Conservation (phyloP, 2,888 invertebrate species). For the Ctena decussata region DNA sequence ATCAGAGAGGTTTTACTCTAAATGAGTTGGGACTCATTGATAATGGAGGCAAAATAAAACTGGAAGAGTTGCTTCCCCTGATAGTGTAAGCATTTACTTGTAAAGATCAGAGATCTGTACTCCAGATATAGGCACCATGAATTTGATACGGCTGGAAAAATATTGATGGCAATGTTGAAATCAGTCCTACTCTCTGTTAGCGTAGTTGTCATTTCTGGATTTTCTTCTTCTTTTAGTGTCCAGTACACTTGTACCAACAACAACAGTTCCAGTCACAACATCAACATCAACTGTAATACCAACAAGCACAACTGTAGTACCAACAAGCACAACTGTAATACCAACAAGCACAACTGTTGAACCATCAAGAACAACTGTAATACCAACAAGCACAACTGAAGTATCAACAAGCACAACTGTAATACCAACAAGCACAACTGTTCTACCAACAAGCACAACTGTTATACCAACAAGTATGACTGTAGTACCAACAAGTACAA, state of each 20-base stretch:
- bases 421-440: neutral
- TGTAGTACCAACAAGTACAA: neutral
- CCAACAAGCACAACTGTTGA: neutral
- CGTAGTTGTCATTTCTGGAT: no score
- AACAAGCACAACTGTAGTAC: neutral
- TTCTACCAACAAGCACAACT: neutral
- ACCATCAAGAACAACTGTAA: neutral
- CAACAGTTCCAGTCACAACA: neutral
- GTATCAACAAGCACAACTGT: no score
- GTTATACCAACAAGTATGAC: neutral
- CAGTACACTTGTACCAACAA: neutral
- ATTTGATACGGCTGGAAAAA: no score
- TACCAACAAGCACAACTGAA: slow-evolving; percentile 1
- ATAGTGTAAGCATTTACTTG: no score
- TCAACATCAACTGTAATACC: neutral
- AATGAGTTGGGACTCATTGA: no score
- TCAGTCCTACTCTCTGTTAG: no score
- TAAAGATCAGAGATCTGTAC: no score
- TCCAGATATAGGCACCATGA: no score
- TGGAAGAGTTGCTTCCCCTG: no score
- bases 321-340: neutral
- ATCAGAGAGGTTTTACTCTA: no score
- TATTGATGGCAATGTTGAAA: no score
- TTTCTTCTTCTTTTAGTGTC: neutral
- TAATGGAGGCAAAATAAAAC: no score